phyloP scores from a whole-genome alignment of 2,888 invertebrate species.

The Bombylius discolor region DNA sequence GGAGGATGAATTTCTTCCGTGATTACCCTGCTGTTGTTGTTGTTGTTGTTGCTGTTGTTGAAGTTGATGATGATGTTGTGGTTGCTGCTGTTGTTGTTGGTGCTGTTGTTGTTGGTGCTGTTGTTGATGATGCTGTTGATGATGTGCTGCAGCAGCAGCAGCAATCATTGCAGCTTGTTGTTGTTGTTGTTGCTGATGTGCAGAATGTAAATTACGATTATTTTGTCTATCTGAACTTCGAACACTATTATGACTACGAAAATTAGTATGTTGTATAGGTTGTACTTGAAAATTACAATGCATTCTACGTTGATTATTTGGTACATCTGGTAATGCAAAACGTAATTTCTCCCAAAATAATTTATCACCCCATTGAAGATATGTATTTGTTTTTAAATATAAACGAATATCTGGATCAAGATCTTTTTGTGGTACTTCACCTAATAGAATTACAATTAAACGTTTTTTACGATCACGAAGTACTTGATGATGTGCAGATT shows the following conservation, averaged over 20 bases:
- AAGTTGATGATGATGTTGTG: slow-evolving; percentile 26
- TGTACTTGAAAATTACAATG: slow-evolving; percentile 33
- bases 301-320: slow-evolving; percentile 35
- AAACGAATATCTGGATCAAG: slow-evolving; percentile 81
- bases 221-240: slow-evolving; percentile 45
- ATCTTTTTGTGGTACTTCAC: slow-evolving; percentile 77
- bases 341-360: slow-evolving; percentile 93
- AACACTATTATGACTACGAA: slow-evolving; percentile 35
- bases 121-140: slow-evolving; percentile 23
- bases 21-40: slow-evolving; percentile 15
- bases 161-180: slow-evolving; percentile 27
- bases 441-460: slow-evolving; percentile 80
- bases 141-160: slow-evolving; percentile 16
- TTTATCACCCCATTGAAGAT: slow-evolving; percentile 85
- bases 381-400: slow-evolving; percentile 81
- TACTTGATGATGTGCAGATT: slow-evolving; percentile 83
- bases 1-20: slow-evolving; percentile 9
- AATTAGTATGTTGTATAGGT: slow-evolving; percentile 65
- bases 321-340: slow-evolving; percentile 75
- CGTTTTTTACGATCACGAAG: slow-evolving; percentile 73
- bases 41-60: slow-evolving; percentile 19
- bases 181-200: slow-evolving; percentile 26
- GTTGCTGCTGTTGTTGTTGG: slow-evolving; percentile 19
- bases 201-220: slow-evolving; percentile 13
- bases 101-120: slow-evolving; percentile 15